Evolutionary conservation across 2,113 vertebrate species (phyloP), one percentile per base, ranked within the genome.

Genomic region (Hystrix brachyura): DNA sequence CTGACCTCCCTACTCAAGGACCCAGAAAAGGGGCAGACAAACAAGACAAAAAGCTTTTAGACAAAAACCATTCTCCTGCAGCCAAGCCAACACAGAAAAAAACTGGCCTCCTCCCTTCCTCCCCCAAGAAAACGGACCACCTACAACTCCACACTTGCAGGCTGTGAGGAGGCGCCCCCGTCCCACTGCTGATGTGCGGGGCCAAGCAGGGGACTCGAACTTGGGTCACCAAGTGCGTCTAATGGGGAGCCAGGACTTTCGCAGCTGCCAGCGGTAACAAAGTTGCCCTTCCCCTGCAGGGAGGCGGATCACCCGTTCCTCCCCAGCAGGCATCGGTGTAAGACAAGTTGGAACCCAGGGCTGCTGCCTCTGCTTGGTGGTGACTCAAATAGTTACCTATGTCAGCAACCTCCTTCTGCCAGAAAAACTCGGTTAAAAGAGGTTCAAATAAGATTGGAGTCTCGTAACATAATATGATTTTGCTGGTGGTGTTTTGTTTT

Each of bases 261-360:
- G 13, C 3, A 62, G 55, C 18, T 34, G 19, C 81, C 51, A 15
- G 32, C 21, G 38, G 34, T 29, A 65, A 79, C 23, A 60, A 86
- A 23, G 8, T 34, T 55, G 57, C 32, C 27, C 23, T 0, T 59
- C 15, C 59, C 3, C 0, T 0, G 15, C 5, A 7, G 48, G 18
- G 21, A 27, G 71, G 57, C 21, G 34, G 38, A 72, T 25, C 27
- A 7, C 53, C 0, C 18, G 67, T 53, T 25, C 4, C 2, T 51
- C 4, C 62, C 78, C 34, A 60, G 84, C 55, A n/a, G 46, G 13
- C 51, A 89, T 93, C 55, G 13, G 0, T 5, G 14, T 23, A 19
- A 69, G 46, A 3, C 4, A 1, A 79, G 25, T 1, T 1, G 59
- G 62, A 1, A 43, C 27, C 15, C 11, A 10, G 19, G 38, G 32